Conservation (phyloP, 2,113 vertebrate species). For the Oreocharis arfaki region DNA sequence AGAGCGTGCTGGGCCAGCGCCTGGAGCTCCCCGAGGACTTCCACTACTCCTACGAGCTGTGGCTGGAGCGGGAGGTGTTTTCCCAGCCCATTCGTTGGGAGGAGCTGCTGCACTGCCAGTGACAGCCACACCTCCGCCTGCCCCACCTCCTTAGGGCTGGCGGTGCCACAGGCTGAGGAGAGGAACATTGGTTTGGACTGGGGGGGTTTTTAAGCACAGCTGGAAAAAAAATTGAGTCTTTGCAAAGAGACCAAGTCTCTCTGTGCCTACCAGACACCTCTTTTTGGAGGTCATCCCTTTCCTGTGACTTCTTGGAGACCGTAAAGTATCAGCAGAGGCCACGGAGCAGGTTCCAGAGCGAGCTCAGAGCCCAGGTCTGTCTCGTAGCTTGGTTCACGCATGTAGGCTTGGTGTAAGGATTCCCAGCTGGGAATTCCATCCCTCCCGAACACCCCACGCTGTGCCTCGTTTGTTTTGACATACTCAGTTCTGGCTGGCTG, state of each 20-base stretch:
- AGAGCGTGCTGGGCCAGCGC: constrained; percentile 91
- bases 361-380: background rate
- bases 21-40: constrained; percentile 92
- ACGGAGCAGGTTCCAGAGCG: background rate
- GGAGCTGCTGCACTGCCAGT: constrained; percentile 83
- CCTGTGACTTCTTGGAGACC: background rate
- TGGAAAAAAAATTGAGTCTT: background rate
- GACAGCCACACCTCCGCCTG: background rate
- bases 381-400: background rate
- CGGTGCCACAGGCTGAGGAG: background rate
- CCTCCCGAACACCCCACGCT: accelerated
- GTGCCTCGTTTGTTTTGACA: background rate
- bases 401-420: background rate
- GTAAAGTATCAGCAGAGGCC: accelerated
- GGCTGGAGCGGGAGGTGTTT: constrained; percentile 96
- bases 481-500: background rate
- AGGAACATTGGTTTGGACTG: background rate
- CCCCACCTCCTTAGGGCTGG: accelerated
- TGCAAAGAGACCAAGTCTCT: background rate
- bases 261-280: background rate
- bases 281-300: background rate
- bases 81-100: constrained; percentile 97
- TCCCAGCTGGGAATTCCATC: background rate
- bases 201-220: background rate
- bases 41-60: constrained; percentile 92